Evolutionary conservation across 2,113 vertebrate genomes (phyloP).

Genomic region (Ia io): DNA sequence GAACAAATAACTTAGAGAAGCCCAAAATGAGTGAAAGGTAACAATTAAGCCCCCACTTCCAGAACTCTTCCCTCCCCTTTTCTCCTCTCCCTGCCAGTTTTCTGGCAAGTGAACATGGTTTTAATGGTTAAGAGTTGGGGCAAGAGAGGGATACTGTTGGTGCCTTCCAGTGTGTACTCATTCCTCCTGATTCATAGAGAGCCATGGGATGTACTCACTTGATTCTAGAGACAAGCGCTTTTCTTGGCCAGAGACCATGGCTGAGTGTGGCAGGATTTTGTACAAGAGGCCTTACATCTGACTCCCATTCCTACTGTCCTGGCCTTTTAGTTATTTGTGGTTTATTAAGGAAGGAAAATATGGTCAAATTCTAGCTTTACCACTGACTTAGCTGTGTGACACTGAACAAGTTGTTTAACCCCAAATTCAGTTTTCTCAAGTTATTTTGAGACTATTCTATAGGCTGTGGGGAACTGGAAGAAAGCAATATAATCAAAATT

Average conservation of each 20-base stretch:
- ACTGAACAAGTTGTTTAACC: neutral
- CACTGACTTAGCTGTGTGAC: neutral
- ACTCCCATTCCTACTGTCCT: neutral
- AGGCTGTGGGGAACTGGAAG: neutral
- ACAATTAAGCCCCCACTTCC: neutral
- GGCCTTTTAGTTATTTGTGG: neutral
- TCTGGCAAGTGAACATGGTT: neutral
- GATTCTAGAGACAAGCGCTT: neutral
- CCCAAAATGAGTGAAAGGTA: neutral
- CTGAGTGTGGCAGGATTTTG: neutral
- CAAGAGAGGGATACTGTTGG: neutral
- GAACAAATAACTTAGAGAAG: neutral
- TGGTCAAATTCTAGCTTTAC: neutral
- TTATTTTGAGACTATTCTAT: constrained; percentile 8
- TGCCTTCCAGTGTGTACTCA: neutral
- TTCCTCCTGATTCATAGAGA: neutral
- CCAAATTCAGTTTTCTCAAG: neutral
- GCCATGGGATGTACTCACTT: neutral
- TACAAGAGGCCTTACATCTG: neutral
- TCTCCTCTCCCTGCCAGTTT: neutral
- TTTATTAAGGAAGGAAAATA: neutral
- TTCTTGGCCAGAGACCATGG: neutral
- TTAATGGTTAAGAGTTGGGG: neutral
- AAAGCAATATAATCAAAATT: constrained; percentile 30
- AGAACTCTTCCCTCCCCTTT: neutral